phyloP scores from a whole-genome alignment of 2,888 invertebrate species.

The Fragum sueziense region DNA sequence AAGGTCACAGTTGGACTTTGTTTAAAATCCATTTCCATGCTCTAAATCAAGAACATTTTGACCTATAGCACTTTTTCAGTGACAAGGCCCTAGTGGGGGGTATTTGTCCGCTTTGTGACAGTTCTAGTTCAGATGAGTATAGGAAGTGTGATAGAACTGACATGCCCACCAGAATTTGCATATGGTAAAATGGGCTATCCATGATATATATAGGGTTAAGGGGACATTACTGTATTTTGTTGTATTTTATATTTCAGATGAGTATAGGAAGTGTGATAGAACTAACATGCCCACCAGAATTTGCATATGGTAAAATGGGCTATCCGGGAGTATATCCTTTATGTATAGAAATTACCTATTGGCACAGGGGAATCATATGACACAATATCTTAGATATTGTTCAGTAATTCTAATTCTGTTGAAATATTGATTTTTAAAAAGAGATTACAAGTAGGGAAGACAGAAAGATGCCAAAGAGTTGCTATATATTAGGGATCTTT shows the following conservation, averaged over 20 bases:
- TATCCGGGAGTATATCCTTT: slow-evolving; percentile 91
- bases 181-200: slow-evolving; percentile 97
- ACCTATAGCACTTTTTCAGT: too few species aligned
- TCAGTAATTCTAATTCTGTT: neutral
- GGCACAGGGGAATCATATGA: neutral
- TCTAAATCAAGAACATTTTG: neutral
- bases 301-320: slow-evolving; percentile 96
- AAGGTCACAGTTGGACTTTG: too few species aligned
- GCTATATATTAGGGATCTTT: too few species aligned
- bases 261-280: slow-evolving; percentile 96
- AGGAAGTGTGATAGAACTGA: slow-evolving; percentile 95
- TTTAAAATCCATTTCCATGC: too few species aligned
- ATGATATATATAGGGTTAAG: too few species aligned
- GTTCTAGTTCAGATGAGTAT: slow-evolving; percentile 90
- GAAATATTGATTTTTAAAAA: too few species aligned
- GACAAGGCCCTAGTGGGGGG: too few species aligned
- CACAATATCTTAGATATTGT: neutral
- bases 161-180: slow-evolving; percentile 94
- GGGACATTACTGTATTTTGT: too few species aligned
- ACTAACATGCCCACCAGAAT: slow-evolving; percentile 93
- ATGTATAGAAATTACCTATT: neutral
- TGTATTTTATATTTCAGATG: slow-evolving; percentile 88
- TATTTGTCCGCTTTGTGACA: too few species aligned
- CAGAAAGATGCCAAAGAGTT: too few species aligned
- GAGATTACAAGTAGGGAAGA: too few species aligned